phyloP scores from a whole-genome alignment of 1,140 invertebrate genomes.

The Aethina tumida region DNA sequence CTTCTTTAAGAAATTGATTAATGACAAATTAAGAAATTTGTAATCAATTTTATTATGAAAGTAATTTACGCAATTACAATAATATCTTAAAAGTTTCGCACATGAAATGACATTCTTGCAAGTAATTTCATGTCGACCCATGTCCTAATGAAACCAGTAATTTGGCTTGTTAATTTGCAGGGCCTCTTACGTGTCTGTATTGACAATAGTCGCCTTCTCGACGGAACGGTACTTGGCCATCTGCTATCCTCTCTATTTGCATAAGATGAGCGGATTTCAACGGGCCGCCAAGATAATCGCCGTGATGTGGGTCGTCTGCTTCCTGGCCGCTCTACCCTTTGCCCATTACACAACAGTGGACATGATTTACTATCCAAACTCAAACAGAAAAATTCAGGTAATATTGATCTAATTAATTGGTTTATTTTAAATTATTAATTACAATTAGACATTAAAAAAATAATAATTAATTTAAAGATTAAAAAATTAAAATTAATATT shows the following conservation, averaged over 20 bases:
- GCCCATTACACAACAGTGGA: conserved; percentile 57
- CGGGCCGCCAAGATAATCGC: conserved; percentile 73
- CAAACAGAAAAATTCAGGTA: conserved; percentile 20
- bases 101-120: conserved; percentile 1
- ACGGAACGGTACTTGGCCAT: conserved; percentile 85
- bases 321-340: conserved; percentile 71
- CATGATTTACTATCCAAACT: conserved; percentile 56
- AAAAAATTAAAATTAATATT: too few species aligned
- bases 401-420: conserved; percentile 2
- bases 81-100: not conserved
- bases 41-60: not conserved
- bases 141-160: conserved; percentile 1
- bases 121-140: not conserved
- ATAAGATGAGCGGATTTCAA: conserved; percentile 69
- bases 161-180: conserved; percentile 38
- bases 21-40: not conserved
- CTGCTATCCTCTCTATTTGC: conserved; percentile 74
- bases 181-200: conserved; percentile 79
- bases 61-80: not conserved
- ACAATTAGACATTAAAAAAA: too few species aligned
- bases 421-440: too few species aligned
- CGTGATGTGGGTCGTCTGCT: conserved; percentile 65
- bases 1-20: too few species aligned
- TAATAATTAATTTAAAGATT: too few species aligned
- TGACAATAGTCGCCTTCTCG: conserved; percentile 84